Base-by-base conservation (phyloP, 1,140 invertebrate species). In the Orussus abietinus region DNA sequence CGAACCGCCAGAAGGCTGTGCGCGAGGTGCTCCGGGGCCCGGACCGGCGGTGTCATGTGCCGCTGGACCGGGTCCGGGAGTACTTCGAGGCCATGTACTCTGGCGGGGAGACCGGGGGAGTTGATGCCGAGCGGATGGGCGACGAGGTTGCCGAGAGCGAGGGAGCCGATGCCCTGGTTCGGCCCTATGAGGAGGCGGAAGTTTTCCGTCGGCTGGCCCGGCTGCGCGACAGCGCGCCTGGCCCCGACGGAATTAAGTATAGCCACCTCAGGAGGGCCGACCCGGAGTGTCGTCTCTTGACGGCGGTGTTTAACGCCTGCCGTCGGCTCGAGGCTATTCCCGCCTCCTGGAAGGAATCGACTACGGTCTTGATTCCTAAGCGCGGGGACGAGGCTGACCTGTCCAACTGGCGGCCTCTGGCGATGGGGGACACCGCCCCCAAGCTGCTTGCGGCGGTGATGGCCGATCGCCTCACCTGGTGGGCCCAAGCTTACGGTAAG, bases 391-490 rank as follows among this genome's bases (percentile, higher is more conserved):
- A n/a, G n/a, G n/a, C n/a, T n/a, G n/a, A n/a, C n/a, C n/a, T n/a
- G n/a, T n/a, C n/a, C n/a, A n/a, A n/a, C n/a, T n/a, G n/a, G n/a
- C n/a, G n/a, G n/a, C n/a, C n/a, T n/a, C n/a, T n/a, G n/a, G n/a
- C n/a, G n/a, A n/a, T n/a, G n/a, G n/a, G n/a, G n/a, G n/a, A n/a
- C n/a, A n/a, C n/a, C n/a, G n/a, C n/a, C 22, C 22, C 30, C 6
- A 32, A 32, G 30, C 10, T 32, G 10, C 13, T 32, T 12, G 44
- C 44, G 5, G 38, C 30, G 2, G 9, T 35, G 2, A 0, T 44
- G 4, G 46, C 50, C 4, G 51, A 60, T 12, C 38, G 55, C 0
- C 37, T 57, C 1, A 50, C 38, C 15, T 7, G 19, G 13, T 59
- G 38, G 47, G 43, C 40, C 3, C 18, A 46, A 0, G 7, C 11